phyloP scores from a whole-genome alignment of 2,113 vertebrate species.

The Ancistrus triradiatus region DNA sequence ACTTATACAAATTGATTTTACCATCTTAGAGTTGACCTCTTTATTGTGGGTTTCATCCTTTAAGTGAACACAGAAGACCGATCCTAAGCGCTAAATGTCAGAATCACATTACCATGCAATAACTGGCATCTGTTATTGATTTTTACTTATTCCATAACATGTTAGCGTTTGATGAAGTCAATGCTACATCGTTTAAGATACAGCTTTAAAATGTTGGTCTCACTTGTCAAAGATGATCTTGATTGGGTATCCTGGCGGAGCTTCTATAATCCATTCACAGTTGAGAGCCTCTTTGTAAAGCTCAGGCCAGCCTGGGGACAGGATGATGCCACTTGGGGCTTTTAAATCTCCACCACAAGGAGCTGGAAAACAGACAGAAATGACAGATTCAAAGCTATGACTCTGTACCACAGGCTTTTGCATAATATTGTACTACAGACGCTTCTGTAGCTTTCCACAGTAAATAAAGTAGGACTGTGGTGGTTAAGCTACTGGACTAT shows the following conservation, averaged over 20 bases:
- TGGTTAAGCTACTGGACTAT: no score
- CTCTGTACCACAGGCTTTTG: no score
- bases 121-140: background rate
- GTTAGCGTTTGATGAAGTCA: background rate
- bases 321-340: constrained; percentile 88
- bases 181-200: background rate
- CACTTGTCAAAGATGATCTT: constrained; percentile 99
- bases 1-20: no score
- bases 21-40: no score
- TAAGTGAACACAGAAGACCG: no score
- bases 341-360: constrained; percentile 95
- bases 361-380: constrained; percentile 63
- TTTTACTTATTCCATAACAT: background rate
- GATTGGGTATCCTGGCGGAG: constrained; percentile 95
- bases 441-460: no score
- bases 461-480: no score
- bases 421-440: no score
- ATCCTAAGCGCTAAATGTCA: no score
- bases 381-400: no score
- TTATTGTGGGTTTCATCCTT: no score
- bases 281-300: constrained; percentile 98
- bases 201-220: constrained; percentile 38
- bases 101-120: no score
- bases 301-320: constrained; percentile 96
- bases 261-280: constrained; percentile 97